Conservation (phyloP, 2,888 invertebrate genomes). For the Chouioia cunea region DNA sequence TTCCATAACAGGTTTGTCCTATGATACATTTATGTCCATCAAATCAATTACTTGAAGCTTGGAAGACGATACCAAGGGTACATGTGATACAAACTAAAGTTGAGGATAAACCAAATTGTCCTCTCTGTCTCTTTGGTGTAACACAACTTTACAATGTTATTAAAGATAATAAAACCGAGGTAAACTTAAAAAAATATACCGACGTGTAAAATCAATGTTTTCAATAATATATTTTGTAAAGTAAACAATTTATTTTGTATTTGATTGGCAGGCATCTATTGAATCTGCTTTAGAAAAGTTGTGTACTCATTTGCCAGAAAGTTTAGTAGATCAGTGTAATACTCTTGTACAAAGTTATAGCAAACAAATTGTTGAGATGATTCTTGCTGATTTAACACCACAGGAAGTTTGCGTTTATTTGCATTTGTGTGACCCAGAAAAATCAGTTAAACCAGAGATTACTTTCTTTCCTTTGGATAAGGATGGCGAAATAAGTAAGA, state of each 20-base stretch:
- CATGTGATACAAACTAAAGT: constrained; percentile 66
- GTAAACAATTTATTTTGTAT: constrained; percentile 48
- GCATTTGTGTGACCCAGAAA: constrained; percentile 75
- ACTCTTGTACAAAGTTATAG: constrained; percentile 84
- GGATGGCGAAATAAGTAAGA: constrained; percentile 71
- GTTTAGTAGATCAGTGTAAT: constrained; percentile 77
- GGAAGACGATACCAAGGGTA: constrained; percentile 63
- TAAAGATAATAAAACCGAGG: constrained; percentile 80
- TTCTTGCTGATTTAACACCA: constrained; percentile 81
- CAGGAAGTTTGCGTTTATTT: constrained; percentile 84
- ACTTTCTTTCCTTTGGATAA: constrained; percentile 68
- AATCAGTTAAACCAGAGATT: constrained; percentile 58
- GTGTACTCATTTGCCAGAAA: constrained; percentile 77
- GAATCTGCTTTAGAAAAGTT: constrained; percentile 77
- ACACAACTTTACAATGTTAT: constrained; percentile 81
- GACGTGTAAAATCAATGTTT: not conserved
- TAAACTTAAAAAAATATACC: constrained; percentile 24
- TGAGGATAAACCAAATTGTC: constrained; percentile 77
- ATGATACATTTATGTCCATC: constrained; percentile 78
- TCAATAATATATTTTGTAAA: constrained; percentile 10
- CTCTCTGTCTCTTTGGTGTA: constrained; percentile 86
- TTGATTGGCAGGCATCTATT: constrained; percentile 74
- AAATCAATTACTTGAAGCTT: constrained; percentile 66
- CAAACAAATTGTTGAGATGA: constrained; percentile 81
- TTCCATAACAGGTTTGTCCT: constrained; percentile 75